Conservation (phyloP, 2,797 vertebrate species). For the Sylvilagus floridanus region DNA sequence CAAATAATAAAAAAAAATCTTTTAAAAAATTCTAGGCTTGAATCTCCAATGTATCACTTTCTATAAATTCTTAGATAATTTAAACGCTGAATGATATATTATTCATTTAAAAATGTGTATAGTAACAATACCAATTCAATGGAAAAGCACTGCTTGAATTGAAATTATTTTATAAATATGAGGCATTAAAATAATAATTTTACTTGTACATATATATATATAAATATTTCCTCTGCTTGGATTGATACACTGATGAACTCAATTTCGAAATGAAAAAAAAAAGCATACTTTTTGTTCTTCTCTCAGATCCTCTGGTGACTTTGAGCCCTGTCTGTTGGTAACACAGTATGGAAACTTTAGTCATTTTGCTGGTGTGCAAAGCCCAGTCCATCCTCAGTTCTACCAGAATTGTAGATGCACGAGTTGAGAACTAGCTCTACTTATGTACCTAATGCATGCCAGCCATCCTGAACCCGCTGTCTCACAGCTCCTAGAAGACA, state of each 20-base stretch:
- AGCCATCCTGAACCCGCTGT: not conserved
- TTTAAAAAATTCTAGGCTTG: slow-evolving; percentile 5
- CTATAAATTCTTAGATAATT: slow-evolving; percentile 48
- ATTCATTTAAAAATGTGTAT: not conserved
- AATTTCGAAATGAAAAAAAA: slow-evolving; percentile 40
- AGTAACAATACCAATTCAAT: slow-evolving; percentile 12
- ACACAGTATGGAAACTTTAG: not conserved
- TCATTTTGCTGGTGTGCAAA: not conserved
- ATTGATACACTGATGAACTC: not conserved
- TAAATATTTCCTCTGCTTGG: not conserved
- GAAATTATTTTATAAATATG: slow-evolving; percentile 39
- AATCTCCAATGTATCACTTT: not conserved
- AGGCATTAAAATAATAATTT: slow-evolving; percentile 25
- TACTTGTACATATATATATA: not conserved
- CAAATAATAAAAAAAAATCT: too few relatives aligned
- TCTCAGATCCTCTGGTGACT: slow-evolving; percentile 3
- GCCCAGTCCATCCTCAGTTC: not conserved
- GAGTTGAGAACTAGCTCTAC: not conserved
- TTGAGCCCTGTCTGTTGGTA: not conserved
- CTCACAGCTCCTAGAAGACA: not conserved
- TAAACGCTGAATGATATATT: not conserved
- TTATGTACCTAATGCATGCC: not conserved
- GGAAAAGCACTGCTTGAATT: not conserved
- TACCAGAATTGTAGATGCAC: not conserved
- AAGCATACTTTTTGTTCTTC: not conserved